Evolutionary conservation across 2,113 vertebrate species (phyloP), one percentile per base, ranked within the genome.

Genomic region (Platichthys flesus): DNA sequence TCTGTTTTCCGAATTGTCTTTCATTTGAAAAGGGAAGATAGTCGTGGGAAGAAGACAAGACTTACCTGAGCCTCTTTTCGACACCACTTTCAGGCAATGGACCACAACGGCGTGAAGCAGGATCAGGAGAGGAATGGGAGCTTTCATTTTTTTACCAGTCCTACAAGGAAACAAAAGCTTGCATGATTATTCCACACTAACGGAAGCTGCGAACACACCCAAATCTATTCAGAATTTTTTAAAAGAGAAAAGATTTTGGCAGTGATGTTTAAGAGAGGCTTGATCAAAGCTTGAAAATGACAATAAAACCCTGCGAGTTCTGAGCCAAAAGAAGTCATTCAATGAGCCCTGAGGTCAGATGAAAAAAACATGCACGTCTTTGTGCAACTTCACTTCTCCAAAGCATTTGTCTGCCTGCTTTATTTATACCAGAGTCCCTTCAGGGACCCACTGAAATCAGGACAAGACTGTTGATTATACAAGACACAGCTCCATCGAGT

Each of bases 31-130:
- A 54, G 5, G 51, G 10, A n/a, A n/a, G 20, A n/a, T 0, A n/a
- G 18, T n/a, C 1, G 2, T n/a, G 9, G 52, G 20, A 56, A 21
- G 2, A 52, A 61, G 56, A 72, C 1, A 14, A 24, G 71, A 92
- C 96, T 96, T 96, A 98, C 98, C 98, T 92, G 98, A 98, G 87
- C 97, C 97, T 93, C 98, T 96, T 92, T 98, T 99, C 74, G 97
- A 97, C 89, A 99, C 96, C 88, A 97, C 96, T 93, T 99, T 99
- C 93, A 97, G 91, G 94, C 96, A 97, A 91, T 96, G 96, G 91
- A 96, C 94, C 79, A 97, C 92, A 75, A 95, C 92, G 82, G 95
- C 95, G 79, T 97, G 97, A 92, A 98, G 94, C 88, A 99, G 94
- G 91, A 98, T 93, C 95, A 98, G 95, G 87, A 97, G 95, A 72